These are phyloP conservation scores for Barbus barbus DNA, from an alignment of 2,113 vertebrate genomes.

Conservation along the genomic window DNA sequence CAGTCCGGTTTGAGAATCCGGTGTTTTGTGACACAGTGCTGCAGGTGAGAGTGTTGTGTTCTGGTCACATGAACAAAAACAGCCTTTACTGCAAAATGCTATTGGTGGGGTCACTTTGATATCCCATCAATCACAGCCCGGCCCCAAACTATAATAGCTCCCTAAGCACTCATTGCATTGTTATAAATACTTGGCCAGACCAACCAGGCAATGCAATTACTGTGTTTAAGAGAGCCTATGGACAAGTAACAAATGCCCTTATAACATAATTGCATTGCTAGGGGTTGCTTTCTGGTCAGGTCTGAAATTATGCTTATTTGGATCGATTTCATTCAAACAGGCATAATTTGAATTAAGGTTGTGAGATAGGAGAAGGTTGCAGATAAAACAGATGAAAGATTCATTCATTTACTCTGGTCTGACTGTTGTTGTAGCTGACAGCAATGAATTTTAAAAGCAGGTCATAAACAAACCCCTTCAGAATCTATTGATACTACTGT, in stretches of 20 bases:
- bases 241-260: slow-evolving; percentile 66
- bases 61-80: slow-evolving; percentile 42
- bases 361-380: slow-evolving; percentile 54
- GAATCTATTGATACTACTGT: background rate
- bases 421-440: slow-evolving; percentile 55
- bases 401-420: slow-evolving; percentile 61
- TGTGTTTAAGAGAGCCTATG: slow-evolving; percentile 57
- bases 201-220: slow-evolving; percentile 68
- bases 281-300: slow-evolving; percentile 66
- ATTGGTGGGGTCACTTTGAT: slow-evolving; percentile 61
- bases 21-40: background rate
- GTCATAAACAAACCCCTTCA: background rate
- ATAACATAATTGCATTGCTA: slow-evolving; percentile 64
- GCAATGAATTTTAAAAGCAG: slow-evolving; percentile 57
- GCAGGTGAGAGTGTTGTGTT: background rate
- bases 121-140: slow-evolving; percentile 67
- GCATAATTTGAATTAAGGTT: slow-evolving; percentile 66
- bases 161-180: slow-evolving; percentile 66
- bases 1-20: background rate
- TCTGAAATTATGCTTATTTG: slow-evolving; percentile 68
- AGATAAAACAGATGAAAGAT: slow-evolving; percentile 61
- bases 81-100: slow-evolving; percentile 44
- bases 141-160: slow-evolving; percentile 69
- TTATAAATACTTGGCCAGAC: slow-evolving; percentile 69
- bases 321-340: slow-evolving; percentile 65